phyloP scores from a whole-genome alignment of 2,797 vertebrate species.

The Sebastes minor region DNA sequence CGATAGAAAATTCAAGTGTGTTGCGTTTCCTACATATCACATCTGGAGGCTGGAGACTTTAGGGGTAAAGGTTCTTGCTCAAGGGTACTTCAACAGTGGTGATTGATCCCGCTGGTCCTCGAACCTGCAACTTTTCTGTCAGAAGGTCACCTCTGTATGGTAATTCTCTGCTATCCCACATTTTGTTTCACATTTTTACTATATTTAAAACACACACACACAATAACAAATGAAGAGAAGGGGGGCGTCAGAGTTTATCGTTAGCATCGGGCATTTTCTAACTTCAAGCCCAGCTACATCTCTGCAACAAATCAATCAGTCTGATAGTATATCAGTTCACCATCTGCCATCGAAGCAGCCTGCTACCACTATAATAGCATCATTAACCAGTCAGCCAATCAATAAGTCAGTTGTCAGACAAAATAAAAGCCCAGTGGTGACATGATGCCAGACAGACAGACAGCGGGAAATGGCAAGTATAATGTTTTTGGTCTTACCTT shows the following conservation, averaged over 20 bases:
- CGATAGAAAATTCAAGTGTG: background rate
- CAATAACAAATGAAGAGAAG: background rate
- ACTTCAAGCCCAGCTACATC: background rate
- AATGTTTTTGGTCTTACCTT: conserved; percentile 40
- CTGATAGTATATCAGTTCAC: background rate
- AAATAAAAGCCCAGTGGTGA: background rate
- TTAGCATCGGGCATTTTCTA: background rate
- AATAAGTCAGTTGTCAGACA: background rate
- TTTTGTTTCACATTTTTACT: background rate
- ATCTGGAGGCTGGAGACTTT: background rate
- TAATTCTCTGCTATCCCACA: background rate
- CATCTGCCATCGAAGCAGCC: background rate
- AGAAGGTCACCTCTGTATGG: background rate
- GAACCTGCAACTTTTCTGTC: background rate
- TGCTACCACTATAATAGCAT: background rate
- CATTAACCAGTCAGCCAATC: background rate
- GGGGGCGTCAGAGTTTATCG: background rate
- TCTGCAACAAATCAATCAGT: background rate
- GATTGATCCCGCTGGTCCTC: background rate
- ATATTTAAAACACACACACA: background rate
- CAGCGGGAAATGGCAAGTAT: background rate
- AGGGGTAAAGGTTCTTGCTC: background rate
- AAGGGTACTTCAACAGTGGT: background rate
- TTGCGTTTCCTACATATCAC: background rate
- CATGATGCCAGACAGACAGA: background rate